A percentile compares a stretch with the other conserved stretches of the same genome.
Evolutionary conservation across 2,888 invertebrate species (phyloP).

Genomic region (Gonocerus acuteangulatus): DNA sequence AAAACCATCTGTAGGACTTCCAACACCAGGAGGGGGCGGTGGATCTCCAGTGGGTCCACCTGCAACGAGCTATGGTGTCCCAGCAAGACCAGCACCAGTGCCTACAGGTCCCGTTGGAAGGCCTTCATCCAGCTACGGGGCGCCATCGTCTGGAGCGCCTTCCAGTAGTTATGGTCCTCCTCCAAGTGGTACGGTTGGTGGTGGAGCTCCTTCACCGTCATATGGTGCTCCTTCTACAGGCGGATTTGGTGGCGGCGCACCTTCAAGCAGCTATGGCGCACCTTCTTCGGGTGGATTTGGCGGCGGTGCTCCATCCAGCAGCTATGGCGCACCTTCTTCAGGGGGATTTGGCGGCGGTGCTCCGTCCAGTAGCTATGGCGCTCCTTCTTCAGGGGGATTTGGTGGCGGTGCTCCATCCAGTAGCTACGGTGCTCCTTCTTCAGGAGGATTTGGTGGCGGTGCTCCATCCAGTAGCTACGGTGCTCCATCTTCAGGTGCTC

Average conservation of each 20-base stretch:
- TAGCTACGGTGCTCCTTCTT: conserved; percentile 5
- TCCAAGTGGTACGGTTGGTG: background rate
- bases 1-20: conserved; percentile 27
- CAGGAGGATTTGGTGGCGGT: conserved; percentile 11
- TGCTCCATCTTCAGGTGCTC: conserved; percentile 42
- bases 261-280: conserved; percentile 18
- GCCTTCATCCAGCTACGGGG: conserved; percentile 41
- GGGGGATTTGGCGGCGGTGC: conserved; percentile 3
- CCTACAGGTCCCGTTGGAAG: conserved; percentile 29
- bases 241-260: conserved; percentile 31
- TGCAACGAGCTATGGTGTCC: conserved; percentile 37
- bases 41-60: conserved; percentile 29
- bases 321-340: conserved; percentile 28
- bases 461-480: conserved; percentile 34
- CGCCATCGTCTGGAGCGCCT: conserved; percentile 26
- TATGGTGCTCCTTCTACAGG: conserved; percentile 37
- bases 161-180: conserved; percentile 34
- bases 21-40: conserved; percentile 8
- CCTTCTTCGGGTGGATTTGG: conserved; percentile 8
- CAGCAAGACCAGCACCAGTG: conserved; percentile 37
- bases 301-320: background rate
- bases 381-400: conserved; percentile 2
- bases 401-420: conserved; percentile 9
- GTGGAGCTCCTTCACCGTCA: conserved; percentile 37
- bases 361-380: conserved; percentile 30